These are phyloP conservation scores for Stenchaetothrips biformis DNA, from an alignment of 2,888 invertebrate species.

Conservation along the genomic window DNA sequence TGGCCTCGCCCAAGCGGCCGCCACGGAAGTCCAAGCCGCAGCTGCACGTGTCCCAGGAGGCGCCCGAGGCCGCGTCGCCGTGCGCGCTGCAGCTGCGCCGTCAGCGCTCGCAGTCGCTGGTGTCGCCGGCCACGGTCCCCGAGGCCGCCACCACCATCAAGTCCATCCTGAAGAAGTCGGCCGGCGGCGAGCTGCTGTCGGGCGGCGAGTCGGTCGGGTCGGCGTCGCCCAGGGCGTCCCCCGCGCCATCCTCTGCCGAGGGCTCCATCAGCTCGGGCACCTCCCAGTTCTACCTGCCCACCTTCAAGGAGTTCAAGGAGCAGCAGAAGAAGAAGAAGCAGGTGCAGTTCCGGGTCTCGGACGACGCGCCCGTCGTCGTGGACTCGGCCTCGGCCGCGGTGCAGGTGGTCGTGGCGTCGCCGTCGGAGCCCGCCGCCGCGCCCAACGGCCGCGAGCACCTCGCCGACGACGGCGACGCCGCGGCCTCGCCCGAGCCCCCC, in stretches of 20 bases:
- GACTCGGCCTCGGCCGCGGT: background rate
- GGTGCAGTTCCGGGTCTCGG: conserved; percentile 42
- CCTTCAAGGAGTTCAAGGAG: conserved; percentile 47
- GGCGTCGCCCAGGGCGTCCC: conserved; percentile 42
- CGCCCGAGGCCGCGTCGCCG: conserved; percentile 37
- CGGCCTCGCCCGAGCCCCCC: background rate
- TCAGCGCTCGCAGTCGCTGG: conserved; percentile 34
- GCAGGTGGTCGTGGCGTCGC: too few species aligned
- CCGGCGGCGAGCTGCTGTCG: conserved; percentile 21
- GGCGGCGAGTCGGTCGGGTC: conserved; percentile 30
- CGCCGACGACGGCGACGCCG: conserved; percentile 27
- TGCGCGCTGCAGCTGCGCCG: conserved; percentile 35
- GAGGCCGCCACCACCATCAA: conserved; percentile 44
- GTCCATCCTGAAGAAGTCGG: conserved; percentile 54
- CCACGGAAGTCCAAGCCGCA: conserved; percentile 53
- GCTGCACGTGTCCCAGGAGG: conserved; percentile 35
- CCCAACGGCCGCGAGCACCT: conserved; percentile 17
- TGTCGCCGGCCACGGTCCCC: conserved; percentile 33
- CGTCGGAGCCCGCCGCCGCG: conserved; percentile 14
- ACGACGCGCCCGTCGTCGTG: conserved; percentile 25
- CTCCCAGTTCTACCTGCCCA: conserved; percentile 58
- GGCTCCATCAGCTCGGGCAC: conserved; percentile 44
- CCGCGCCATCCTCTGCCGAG: conserved; percentile 43
- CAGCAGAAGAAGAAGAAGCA: conserved; percentile 44
- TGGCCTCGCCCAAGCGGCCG: conserved; percentile 58